A percentile compares a stretch with the other conserved stretches of the same genome.
Evolutionary conservation across 2,888 invertebrate species (phyloP).

Genomic region (Reticulitermes lucifugus): DNA sequence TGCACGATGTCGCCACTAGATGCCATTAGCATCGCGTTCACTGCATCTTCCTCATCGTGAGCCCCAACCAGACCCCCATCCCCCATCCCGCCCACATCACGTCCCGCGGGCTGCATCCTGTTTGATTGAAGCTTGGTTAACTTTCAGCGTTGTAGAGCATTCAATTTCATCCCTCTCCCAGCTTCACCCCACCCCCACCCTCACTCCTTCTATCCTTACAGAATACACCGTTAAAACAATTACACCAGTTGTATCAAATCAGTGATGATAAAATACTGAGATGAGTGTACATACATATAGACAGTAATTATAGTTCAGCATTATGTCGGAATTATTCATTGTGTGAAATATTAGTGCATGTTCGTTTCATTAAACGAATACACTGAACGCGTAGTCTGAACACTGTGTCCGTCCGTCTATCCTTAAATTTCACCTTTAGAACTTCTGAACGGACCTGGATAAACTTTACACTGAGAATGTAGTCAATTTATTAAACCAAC

Average conservation of each 20-base stretch:
- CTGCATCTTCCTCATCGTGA: background rate
- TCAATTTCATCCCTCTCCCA: constrained; percentile 39
- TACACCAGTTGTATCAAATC: constrained; percentile 22
- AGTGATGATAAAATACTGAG: background rate
- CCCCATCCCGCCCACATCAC: background rate
- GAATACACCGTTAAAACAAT: constrained; percentile 35
- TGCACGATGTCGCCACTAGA: constrained; percentile 3
- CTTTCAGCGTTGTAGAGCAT: constrained; percentile 39
- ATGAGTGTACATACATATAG: too few species aligned
- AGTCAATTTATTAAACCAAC: too few species aligned
- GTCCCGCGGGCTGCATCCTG: constrained; percentile 41
- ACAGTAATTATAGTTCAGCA: too few species aligned
- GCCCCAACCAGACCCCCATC: background rate
- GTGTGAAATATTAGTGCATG: too few species aligned
- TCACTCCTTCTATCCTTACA: background rate
- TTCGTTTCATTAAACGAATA: too few species aligned
- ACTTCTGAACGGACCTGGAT: too few species aligned
- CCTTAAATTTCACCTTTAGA: too few species aligned
- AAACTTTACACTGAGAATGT: too few species aligned
- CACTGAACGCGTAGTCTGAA: too few species aligned
- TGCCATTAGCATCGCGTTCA: constrained; percentile 13
- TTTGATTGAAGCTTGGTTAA: constrained; percentile 49
- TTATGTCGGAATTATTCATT: too few species aligned
- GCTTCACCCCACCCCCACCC: background rate
- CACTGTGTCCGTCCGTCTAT: too few species aligned